phyloP scores from a whole-genome alignment of 92 coral and sea anemone species.

The Phenganax stokvisi region DNA sequence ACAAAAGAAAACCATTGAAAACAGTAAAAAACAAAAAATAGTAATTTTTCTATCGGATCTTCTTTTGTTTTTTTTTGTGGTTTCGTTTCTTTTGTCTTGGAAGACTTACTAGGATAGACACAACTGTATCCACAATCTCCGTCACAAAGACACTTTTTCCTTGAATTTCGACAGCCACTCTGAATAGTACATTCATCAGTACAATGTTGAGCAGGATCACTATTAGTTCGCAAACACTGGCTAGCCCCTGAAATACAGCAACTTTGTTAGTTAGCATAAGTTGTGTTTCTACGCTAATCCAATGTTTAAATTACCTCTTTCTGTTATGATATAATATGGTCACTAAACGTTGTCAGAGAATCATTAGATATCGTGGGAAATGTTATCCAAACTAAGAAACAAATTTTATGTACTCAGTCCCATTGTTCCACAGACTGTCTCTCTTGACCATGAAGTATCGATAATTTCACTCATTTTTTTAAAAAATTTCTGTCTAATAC shows the following conservation, averaged over 20 bases:
- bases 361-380: too few relatives aligned
- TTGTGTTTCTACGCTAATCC: too few relatives aligned
- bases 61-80: background rate
- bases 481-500: too few relatives aligned
- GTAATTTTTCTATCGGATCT: background rate
- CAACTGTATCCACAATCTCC: conserved; percentile 36
- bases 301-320: too few relatives aligned
- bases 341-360: too few relatives aligned
- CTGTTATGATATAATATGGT: too few relatives aligned
- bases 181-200: conserved; percentile 17
- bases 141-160: conserved; percentile 22
- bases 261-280: too few relatives aligned
- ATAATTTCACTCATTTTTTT: too few relatives aligned
- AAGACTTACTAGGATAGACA: conserved; percentile 23
- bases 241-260: background rate
- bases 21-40: background rate
- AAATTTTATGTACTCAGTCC: too few relatives aligned
- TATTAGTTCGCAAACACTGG: conserved; percentile 16
- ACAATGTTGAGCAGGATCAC: background rate
- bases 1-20: background rate
- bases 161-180: background rate
- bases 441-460: too few relatives aligned
- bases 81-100: background rate
- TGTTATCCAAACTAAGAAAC: too few relatives aligned
- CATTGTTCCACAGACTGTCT: too few relatives aligned